Percentiles rank a stretch among this genome's conserved stretches.
Conservation (phyloP, 2,113 vertebrate species). For the Atlantisia rogersi region DNA sequence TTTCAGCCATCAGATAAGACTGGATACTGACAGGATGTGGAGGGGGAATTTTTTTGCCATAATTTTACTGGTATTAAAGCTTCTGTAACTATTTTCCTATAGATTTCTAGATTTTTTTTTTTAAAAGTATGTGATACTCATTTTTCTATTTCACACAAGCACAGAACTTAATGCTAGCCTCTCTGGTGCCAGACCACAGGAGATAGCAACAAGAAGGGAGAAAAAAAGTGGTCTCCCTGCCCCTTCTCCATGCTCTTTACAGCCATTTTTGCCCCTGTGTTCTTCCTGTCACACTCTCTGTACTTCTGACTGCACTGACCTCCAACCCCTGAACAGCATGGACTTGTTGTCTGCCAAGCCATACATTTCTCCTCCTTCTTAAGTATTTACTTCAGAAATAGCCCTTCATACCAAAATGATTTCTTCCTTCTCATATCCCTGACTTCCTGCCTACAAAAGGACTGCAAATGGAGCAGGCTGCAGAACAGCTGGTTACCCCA, state of each 20-base stretch:
- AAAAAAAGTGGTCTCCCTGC: neutral
- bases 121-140: neutral
- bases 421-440: neutral
- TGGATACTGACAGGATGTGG: neutral
- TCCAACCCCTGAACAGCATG: neutral
- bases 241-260: neutral
- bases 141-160: neutral
- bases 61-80: neutral
- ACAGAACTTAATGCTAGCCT: neutral
- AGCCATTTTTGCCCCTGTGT: neutral
- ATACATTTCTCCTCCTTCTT: neutral
- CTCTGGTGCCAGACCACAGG: neutral
- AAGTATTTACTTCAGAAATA: constrained; percentile 3
- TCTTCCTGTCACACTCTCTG: neutral
- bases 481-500: neutral
- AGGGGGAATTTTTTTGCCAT: neutral
- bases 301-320: neutral
- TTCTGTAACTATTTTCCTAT: neutral
- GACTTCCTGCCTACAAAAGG: neutral
- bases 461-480: neutral
- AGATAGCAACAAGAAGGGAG: neutral
- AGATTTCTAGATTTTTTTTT: neutral
- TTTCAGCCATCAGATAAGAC: neutral
- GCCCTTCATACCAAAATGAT: neutral
- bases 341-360: neutral